These are phyloP conservation scores for Hormiphora californensis DNA, from an alignment of 37 sponge, comb jelly and placozoan species.

Conservation along the genomic window DNA sequence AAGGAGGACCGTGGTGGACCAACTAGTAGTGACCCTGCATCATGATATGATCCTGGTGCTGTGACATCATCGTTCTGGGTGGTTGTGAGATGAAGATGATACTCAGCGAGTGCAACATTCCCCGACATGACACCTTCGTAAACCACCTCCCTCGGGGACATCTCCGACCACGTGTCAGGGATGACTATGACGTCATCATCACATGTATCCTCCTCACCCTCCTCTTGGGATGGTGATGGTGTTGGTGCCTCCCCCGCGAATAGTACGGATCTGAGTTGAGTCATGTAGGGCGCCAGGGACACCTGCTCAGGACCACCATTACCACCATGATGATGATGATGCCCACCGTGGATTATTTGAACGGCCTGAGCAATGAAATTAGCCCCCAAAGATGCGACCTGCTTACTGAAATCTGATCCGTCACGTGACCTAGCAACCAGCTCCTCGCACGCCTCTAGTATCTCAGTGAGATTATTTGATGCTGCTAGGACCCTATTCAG, in stretches of 20 bases:
- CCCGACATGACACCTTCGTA: neutral
- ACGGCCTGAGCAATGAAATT: conserved; percentile 36
- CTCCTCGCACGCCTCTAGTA: conserved; percentile 1
- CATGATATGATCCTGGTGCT: too few species aligned
- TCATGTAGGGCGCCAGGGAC: too few species aligned
- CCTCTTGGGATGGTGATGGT: neutral
- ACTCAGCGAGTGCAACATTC: conserved; percentile 30
- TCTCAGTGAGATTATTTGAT: neutral
- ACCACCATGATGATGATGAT: too few species aligned
- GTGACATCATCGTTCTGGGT: too few species aligned
- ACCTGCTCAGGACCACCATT: too few species aligned
- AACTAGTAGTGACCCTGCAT: too few species aligned
- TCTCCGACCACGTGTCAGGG: neutral
- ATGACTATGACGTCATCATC: neutral
- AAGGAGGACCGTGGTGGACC: neutral
- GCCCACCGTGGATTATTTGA: neutral
- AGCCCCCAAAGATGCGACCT: neutral
- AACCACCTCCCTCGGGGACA: neutral
- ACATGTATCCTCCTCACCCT: neutral
- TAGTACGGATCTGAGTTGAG: neutral
- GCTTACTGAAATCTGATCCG: conserved; percentile 5
- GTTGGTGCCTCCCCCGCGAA: neutral
- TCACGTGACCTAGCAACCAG: neutral
- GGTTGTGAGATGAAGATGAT: too few species aligned
- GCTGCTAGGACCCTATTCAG: neutral